Evolutionary conservation across 2,797 vertebrate species (phyloP).

Genomic region (Todus mexicanus): DNA sequence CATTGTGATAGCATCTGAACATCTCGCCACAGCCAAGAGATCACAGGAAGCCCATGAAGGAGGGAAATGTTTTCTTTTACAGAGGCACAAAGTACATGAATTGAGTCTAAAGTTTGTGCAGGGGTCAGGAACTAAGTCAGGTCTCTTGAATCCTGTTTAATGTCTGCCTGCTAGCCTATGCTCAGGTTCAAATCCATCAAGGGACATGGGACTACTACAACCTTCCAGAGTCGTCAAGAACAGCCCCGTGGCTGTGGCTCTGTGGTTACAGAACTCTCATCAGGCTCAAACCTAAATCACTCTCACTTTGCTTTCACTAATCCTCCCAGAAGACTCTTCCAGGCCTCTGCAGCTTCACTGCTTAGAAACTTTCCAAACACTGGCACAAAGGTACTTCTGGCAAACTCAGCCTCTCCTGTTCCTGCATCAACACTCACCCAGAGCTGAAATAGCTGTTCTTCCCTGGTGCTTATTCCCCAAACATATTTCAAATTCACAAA

Average conservation of each 20-base stretch:
- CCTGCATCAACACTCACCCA: neutral
- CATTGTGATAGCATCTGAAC: neutral
- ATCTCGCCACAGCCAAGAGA: neutral
- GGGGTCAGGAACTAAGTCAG: neutral
- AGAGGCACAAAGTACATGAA: neutral
- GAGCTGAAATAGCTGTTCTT: neutral
- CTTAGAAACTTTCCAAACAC: neutral
- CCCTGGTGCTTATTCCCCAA: neutral
- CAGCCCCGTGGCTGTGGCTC: neutral
- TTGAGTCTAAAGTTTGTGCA: neutral
- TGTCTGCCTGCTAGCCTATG: neutral
- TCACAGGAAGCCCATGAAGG: neutral
- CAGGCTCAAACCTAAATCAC: neutral
- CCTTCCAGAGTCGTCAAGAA: neutral
- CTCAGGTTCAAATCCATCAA: neutral
- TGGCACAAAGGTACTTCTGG: neutral
- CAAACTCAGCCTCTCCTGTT: neutral
- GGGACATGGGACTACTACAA: neutral
- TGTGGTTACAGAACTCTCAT: neutral
- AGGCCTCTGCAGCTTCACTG: neutral
- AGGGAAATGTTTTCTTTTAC: neutral
- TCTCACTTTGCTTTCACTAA: neutral
- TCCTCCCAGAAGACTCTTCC: neutral
- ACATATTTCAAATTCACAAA: neutral
- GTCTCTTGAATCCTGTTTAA: neutral